A percentile compares a stretch with the other conserved stretches of the same genome.
Conservation (phyloP, 2,888 invertebrate genomes). For the Panopea generosa region DNA sequence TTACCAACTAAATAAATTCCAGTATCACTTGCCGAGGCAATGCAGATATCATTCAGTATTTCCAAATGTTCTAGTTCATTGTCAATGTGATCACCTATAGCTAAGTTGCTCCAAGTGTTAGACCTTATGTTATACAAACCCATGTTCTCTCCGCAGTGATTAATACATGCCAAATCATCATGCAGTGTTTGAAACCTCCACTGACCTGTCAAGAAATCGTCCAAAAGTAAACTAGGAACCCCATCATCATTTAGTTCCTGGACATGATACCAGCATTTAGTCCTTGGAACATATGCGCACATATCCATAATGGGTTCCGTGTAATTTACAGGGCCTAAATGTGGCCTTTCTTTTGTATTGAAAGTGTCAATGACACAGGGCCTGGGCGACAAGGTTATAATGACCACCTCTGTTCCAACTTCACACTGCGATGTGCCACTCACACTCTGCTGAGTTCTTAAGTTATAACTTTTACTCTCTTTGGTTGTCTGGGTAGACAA, state of each 20-base stretch:
- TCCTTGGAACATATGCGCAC: slow-evolving; percentile 46
- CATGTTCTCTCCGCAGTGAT: slow-evolving; percentile 37
- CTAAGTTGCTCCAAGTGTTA: slow-evolving; percentile 23
- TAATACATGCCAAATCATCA: slow-evolving; percentile 39
- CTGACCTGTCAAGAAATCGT: slow-evolving; percentile 15
- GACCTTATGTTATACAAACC: slow-evolving; percentile 36
- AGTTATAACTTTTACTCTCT: slow-evolving; percentile 22
- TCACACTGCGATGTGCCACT: slow-evolving; percentile 1
- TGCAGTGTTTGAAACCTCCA: slow-evolving; percentile 28
- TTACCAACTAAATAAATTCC: slow-evolving; percentile 37
- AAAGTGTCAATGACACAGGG: slow-evolving; percentile 37
- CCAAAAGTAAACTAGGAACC: background rate
- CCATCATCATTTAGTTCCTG: slow-evolving; percentile 36
- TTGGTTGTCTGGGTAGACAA: background rate
- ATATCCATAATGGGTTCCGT: slow-evolving; percentile 42
- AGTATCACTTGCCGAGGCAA: slow-evolving; percentile 22
- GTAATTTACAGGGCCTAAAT: background rate
- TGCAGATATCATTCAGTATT: slow-evolving; percentile 37
- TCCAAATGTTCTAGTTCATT: slow-evolving; percentile 1
- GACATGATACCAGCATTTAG: slow-evolving; percentile 40
- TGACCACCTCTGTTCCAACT: slow-evolving; percentile 26
- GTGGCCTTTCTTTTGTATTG: background rate
- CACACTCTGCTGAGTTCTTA: slow-evolving; percentile 4
- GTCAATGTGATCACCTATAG: slow-evolving; percentile 15
- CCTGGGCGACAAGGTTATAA: slow-evolving; percentile 46